These are phyloP conservation scores for Echiichthys vipera DNA, from an alignment of 2,797 vertebrate genomes.

Conservation along the genomic window DNA sequence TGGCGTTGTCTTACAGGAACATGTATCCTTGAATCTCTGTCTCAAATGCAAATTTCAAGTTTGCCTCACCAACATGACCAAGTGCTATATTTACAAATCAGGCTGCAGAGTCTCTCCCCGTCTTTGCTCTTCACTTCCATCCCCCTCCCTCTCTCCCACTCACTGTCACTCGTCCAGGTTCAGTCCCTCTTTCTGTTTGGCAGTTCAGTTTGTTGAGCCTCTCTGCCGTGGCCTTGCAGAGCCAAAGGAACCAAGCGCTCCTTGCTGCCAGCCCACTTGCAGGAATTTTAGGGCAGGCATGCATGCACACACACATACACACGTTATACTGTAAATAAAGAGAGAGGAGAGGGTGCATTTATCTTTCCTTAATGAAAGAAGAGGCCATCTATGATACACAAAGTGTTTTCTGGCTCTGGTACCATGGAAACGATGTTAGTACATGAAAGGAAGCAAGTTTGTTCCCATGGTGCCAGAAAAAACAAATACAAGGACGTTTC, in stretches of 20 bases:
- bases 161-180: constrained; percentile 24
- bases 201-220: constrained; percentile 24
- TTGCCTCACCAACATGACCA: not conserved
- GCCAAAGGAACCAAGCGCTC: constrained; percentile 50
- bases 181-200: constrained; percentile 22
- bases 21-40: not conserved
- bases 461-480: not conserved
- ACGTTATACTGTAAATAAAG: not conserved
- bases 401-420: not conserved
- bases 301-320: not conserved
- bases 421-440: not conserved
- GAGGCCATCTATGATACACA: not conserved
- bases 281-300: not conserved
- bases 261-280: constrained; percentile 28
- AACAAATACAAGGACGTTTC: not conserved
- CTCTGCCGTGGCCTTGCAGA: constrained; percentile 32
- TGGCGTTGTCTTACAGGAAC: not conserved
- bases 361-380: not conserved
- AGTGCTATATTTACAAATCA: not conserved
- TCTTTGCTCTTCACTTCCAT: constrained; percentile 6
- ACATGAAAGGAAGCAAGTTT: not conserved
- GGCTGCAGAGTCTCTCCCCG: not conserved
- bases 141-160: not conserved
- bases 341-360: constrained; percentile 1
- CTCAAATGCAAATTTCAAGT: constrained; percentile 7